Base-by-base conservation (phyloP, 2,113 vertebrate species). In the Thinocorus orbignyianus region DNA sequence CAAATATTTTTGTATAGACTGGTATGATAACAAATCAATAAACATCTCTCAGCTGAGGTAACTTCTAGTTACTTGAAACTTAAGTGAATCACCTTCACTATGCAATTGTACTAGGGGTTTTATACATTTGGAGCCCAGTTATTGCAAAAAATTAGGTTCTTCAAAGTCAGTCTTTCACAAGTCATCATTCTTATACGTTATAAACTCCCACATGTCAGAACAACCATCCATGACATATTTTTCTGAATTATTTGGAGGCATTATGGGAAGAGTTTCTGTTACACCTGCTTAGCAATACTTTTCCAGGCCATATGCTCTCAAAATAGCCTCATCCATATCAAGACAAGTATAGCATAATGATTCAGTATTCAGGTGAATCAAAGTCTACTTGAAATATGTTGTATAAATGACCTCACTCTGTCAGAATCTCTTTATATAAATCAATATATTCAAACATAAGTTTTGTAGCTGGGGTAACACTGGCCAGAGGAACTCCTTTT, bases 271-370 rank as follows among this genome's bases (percentile, higher is more conserved):
- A 93, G 84, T 68, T 91, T 77, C 55, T 55, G 61, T 83, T 88
- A 74, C 35, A 92, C 52, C 64, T 93, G 76, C 91, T 88, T 58
- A 92, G 77, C 39, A 78, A 90, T 70, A 64, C 28, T 83, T 97
- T 95, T 91, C 60, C 64, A 95, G 65, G 83, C 80, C 83, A 92
- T 81, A 88, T 74, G 64, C 69, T 94, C 83, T 74, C 86, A 80
- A 91, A 94, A 86, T 86, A 81, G 68, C 33, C 68, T 93, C 58
- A 73, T 86, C 61, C 83, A 17, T 70, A 39, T 62, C 5, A 13
- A 62, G 79, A 42, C 15, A 78, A 71, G 28, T 24, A 23, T 28
- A 83, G 62, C 31, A 83, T 13, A 92, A 72, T 49, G 49, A 81
- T 58, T 88, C 58, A 86, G 19, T 9, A 54, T n/a, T 86, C 90